Base-by-base conservation (phyloP, 1,140 invertebrate species). In the Plodia interpunctella region DNA sequence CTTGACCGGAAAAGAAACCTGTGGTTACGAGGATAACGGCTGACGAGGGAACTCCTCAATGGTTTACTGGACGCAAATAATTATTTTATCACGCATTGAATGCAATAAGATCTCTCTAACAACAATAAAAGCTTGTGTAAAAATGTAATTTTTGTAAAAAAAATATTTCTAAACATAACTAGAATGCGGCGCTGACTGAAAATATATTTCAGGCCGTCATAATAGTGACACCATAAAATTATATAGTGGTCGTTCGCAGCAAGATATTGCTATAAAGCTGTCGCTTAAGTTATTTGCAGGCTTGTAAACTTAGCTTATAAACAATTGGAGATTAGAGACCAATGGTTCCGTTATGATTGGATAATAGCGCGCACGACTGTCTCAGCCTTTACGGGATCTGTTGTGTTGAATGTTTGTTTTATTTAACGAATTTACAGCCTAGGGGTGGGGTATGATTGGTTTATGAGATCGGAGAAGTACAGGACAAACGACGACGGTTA, bases 211-310 rank as follows among this genome's bases (percentile, higher is more conserved):
- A 44, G 15, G 15, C n/a, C 38, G 38, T 44, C 38, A 44, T 15
- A 44, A 44, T 6, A 44, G 38, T 17, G 38, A 44, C 38, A 44
- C 38, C 38, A 44, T 44, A 44, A 44, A 44, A 44, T 44, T 44
- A 44, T 44, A 44, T 44, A 44, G 38, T 44, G 38, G 38, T 44
- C 38, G 38, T 44, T 44, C 38, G 15, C 38, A 44, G 38, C 38
- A 6, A 44, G 38, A 15, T 44, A 44, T 17, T 44, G 6, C 38
- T 44, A 44, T 44, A 44, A 44, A 44, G 38, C 38, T 44, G 38
- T 44, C 38, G 38, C 15, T 44, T 44, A 44, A 44, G 38, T 44
- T 44, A 44, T 44, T 44, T 44, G 38, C 38, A 44, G 38, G 38
- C 38, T 44, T 44, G 15, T 44, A 44, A 44, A 44, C 38, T 44